Percentiles rank a stretch among this genome's conserved stretches.
Evolutionary conservation across 2,797 vertebrate species (phyloP).

Genomic region (Picus viridis): DNA sequence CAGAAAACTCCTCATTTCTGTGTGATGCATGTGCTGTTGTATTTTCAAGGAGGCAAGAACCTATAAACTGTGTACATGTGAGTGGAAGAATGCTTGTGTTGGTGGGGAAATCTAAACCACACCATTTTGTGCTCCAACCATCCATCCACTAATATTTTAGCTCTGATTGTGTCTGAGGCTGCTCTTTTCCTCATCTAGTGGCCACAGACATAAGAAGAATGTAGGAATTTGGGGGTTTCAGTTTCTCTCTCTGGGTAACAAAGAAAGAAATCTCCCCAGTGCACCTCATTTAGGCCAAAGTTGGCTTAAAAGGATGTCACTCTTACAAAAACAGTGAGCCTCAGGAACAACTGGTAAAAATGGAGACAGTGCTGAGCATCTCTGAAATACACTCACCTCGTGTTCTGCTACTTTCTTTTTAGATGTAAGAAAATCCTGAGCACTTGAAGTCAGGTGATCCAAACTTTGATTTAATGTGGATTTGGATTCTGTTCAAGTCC

Average conservation of each 20-base stretch:
- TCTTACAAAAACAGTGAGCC: neutral
- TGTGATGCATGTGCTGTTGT: constrained; percentile 12
- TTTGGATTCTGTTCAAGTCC: neutral
- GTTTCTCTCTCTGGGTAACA: neutral
- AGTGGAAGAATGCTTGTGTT: constrained; percentile 5
- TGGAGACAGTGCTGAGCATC: neutral
- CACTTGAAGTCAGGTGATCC: neutral
- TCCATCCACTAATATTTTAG: neutral
- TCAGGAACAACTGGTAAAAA: neutral
- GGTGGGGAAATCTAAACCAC: neutral
- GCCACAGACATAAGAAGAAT: neutral
- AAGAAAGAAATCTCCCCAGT: neutral
- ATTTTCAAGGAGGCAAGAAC: constrained; percentile 6
- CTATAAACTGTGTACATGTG: neutral
- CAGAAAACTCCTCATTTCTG: neutral
- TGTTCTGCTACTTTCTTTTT: neutral
- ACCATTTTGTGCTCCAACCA: neutral
- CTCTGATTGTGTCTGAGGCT: neutral
- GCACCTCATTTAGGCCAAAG: neutral
- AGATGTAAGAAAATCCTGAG: neutral
- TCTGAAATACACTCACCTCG: neutral
- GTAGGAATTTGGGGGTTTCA: neutral
- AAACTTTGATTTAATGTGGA: constrained; percentile 23
- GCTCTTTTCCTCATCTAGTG: neutral
- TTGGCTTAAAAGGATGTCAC: neutral